These are phyloP conservation scores for Hephaestus fuliginosus DNA, from an alignment of 2,797 vertebrate species.

Conservation along the genomic window DNA sequence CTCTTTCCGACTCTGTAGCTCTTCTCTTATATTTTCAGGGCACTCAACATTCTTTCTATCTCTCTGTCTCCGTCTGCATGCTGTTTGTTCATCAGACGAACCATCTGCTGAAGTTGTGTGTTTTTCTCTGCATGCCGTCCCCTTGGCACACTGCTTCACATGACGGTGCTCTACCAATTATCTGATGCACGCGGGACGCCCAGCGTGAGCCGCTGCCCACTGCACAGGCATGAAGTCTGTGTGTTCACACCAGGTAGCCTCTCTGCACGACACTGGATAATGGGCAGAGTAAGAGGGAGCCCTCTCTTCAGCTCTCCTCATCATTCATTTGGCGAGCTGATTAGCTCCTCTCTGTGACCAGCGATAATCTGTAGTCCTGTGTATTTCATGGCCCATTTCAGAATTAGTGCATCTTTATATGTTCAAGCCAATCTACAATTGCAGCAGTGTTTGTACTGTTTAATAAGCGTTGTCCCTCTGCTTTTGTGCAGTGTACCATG, in stretches of 20 bases:
- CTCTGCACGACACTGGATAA: conserved; percentile 70
- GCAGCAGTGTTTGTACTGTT: conserved; percentile 58
- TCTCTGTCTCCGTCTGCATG: conserved; percentile 68
- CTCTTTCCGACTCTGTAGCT: conserved; percentile 19
- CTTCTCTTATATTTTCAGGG: conserved; percentile 50
- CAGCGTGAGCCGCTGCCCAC: conserved; percentile 75
- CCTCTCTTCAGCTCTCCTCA: conserved; percentile 63
- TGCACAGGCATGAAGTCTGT: conserved; percentile 69
- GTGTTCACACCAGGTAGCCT: conserved; percentile 78
- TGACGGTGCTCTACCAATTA: conserved; percentile 81
- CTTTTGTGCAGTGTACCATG: conserved; percentile 71
- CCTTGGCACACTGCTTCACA: conserved; percentile 69
- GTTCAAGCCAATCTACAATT: conserved; percentile 58
- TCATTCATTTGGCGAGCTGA: conserved; percentile 77
- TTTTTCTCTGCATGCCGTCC: conserved; percentile 75
- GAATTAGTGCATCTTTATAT: conserved; percentile 73
- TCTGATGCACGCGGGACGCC: conserved; percentile 74
- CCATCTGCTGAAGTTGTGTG: conserved; percentile 85
- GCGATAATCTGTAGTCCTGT: conserved; percentile 66
- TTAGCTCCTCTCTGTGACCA: conserved; percentile 76
- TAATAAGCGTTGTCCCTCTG: conserved; percentile 51
- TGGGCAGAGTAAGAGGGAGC: conserved; percentile 67
- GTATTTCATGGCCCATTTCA: conserved; percentile 84
- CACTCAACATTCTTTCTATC: conserved; percentile 42
- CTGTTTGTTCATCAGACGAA: conserved; percentile 84